Evolutionary conservation across 2,797 vertebrate genomes (phyloP).

Genomic region (Chloroceryle inda): DNA sequence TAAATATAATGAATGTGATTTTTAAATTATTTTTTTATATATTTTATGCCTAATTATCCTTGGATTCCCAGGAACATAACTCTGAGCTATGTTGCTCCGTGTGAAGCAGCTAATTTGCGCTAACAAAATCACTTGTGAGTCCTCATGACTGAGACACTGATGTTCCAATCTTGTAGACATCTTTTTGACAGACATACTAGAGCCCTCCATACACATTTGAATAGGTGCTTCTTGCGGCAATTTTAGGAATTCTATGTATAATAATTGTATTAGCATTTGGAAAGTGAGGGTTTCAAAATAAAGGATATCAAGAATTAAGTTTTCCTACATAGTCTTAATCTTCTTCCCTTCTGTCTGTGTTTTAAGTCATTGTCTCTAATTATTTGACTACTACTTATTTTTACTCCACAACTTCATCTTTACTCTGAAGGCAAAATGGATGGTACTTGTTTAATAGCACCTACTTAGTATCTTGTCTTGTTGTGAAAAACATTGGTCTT

Average conservation of each 20-base stretch:
- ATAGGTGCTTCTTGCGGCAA: neutral
- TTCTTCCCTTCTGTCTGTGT: neutral
- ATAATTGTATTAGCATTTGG: neutral
- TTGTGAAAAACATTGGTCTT: neutral
- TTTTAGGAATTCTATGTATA: neutral
- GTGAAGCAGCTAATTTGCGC: neutral
- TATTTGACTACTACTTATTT: neutral
- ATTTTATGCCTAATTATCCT: constrained; percentile 6
- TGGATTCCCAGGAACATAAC: neutral
- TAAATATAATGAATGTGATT: neutral
- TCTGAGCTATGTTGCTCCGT: neutral
- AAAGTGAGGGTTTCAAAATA: neutral
- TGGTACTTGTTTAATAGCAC: neutral
- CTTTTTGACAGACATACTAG: neutral
- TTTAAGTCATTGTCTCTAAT: neutral
- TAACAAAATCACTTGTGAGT: neutral
- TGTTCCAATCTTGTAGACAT: neutral
- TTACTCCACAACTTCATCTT: neutral
- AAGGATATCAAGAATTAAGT: neutral
- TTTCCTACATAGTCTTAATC: neutral
- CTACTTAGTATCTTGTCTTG: neutral
- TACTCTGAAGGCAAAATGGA: neutral
- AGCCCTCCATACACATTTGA: neutral
- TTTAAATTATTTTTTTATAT: neutral
- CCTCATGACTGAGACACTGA: neutral